A percentile compares a stretch with the other conserved stretches of the same genome.
phyloP scores from a whole-genome alignment of 2,113 vertebrate species.

The Prionailurus viverrinus region DNA sequence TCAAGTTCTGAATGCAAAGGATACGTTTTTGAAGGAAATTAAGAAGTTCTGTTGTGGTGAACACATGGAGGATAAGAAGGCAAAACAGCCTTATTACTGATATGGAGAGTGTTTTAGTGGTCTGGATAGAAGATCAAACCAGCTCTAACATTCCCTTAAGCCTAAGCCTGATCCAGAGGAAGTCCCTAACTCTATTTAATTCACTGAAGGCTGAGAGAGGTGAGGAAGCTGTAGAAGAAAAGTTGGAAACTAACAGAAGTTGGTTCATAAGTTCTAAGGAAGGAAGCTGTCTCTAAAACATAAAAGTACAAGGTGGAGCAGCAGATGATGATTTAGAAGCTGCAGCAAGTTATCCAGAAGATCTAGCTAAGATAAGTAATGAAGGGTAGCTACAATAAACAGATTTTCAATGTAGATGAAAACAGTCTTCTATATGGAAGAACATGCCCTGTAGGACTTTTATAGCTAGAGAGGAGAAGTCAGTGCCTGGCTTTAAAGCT shows the following conservation, averaged over 20 bases:
- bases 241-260: background rate
- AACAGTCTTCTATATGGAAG: background rate
- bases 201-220: background rate
- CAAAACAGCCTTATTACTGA: background rate
- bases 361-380: background rate
- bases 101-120: background rate
- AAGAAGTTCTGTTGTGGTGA: background rate
- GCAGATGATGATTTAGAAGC: background rate
- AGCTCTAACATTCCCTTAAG: background rate
- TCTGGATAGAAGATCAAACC: background rate
- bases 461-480: background rate
- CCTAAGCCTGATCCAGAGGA: background rate
- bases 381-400: background rate
- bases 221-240: background rate
- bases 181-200: background rate
- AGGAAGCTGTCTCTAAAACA: background rate
- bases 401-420: background rate
- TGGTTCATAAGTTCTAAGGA: background rate
- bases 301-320: background rate
- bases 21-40: background rate
- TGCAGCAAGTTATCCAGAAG: background rate
- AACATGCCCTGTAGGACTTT: background rate
- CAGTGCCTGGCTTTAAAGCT: background rate
- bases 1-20: background rate
- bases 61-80: background rate